Base-by-base conservation (phyloP, 2,113 vertebrate genomes). In the Empidonax traillii region DNA sequence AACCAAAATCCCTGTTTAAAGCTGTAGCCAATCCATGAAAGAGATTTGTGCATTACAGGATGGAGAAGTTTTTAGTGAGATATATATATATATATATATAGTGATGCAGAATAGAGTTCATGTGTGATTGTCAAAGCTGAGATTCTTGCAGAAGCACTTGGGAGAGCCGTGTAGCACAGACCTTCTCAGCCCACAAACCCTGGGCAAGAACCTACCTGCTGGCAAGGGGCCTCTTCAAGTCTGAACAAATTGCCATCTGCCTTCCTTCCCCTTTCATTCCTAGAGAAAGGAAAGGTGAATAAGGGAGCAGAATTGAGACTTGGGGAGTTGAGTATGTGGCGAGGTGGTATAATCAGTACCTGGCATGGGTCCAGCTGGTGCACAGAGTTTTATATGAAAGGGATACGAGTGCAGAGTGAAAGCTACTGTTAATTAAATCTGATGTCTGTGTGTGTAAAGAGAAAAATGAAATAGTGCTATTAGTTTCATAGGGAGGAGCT, bases 181-280 rank as follows among this genome's bases (percentile, higher is more conserved):
- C 20, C 47, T 27, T n/a, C 30, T 31, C 0, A 0, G 31, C 58
- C 44, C 0, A 0, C 35, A 63, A 15, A 23, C 21, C 14, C 81
- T 73, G 79, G 41, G 15, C 41, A 65, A 46, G 31, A 94, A 21
- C 41, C 69, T 51, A 62, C 24, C 8, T 44, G 24, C 46, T 69
- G 51, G 2, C 30, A 55, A 14, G 20, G 62, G 41, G 16, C 14
- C 21, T 71, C 55, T 65, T 0, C 4, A 10, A 67, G 27, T 47
- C 63, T 47, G 76, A 68, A 17, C 15, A 55, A 55, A 72, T 25
- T 46, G 28, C 16, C 20, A 58, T 74, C 35, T 92, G 24, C 41
- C 30, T 92, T 21, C 41, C 30, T 52, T 61, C 17, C 12, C 35
- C 24, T 79, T 61, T 49, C 13, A 9, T 83, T 68, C 39, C 18